Evolutionary conservation across 53 echinoderm and acorn worm species (phyloP).

Genomic region (Luidia sarsii): DNA sequence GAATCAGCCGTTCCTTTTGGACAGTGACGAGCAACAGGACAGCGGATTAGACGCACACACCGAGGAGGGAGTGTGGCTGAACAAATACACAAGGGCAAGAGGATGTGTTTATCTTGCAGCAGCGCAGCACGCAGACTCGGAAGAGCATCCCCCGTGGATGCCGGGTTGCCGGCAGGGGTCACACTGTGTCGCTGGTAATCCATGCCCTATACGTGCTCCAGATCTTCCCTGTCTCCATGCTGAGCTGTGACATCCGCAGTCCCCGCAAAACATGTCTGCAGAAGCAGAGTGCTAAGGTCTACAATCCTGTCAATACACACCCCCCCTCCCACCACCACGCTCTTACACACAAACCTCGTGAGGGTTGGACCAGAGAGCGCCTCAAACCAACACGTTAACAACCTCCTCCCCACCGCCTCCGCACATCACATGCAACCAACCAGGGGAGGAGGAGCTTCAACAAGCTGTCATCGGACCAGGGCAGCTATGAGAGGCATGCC

Average conservation of each 20-base stretch:
- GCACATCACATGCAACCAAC: neutral
- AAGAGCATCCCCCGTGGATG: too few relatives aligned
- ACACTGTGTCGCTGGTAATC: conserved; percentile 24
- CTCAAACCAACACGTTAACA: neutral
- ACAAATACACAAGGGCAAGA: conserved; percentile 5
- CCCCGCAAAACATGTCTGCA: conserved; percentile 36
- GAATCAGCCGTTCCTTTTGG: too few relatives aligned
- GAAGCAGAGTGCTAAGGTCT: conserved; percentile 20
- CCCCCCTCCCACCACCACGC: conserved; percentile 33
- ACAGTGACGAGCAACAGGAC: too few relatives aligned
- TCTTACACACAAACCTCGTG: too few relatives aligned
- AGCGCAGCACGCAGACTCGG: conserved; percentile 22
- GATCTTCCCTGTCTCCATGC: conserved; percentile 22
- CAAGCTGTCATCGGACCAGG: conserved; percentile 14
- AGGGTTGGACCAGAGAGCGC: conserved; percentile 5
- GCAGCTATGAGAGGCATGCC: conserved; percentile 42
- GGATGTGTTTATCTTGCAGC: conserved; percentile 14
- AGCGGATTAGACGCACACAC: too few relatives aligned
- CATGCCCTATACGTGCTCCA: conserved; percentile 7
- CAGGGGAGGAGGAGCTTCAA: too few relatives aligned
- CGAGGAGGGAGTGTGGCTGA: too few relatives aligned
- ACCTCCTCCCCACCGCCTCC: too few relatives aligned
- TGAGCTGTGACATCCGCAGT: conserved; percentile 23
- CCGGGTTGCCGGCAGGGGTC: conserved; percentile 37
- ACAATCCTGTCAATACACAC: too few relatives aligned